A percentile compares a stretch with the other conserved stretches of the same genome.
These are phyloP conservation scores for Meleagris gallopavo DNA, from an alignment of 2,113 vertebrate genomes.

Conservation along the genomic window DNA sequence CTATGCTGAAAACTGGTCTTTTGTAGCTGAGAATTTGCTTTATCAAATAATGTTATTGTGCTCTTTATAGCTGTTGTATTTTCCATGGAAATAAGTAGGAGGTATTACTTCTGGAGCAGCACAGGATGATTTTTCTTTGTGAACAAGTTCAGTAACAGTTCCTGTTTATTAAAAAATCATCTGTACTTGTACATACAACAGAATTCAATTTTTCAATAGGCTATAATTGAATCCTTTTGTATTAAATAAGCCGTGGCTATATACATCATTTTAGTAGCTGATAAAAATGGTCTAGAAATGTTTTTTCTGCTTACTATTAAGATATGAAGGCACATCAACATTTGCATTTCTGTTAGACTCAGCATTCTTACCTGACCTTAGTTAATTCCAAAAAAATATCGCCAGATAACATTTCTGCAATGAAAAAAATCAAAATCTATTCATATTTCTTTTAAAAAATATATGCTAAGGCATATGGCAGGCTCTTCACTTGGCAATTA, in stretches of 20 bases:
- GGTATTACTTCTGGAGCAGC: neutral
- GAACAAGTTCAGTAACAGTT: neutral
- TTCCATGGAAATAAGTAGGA: neutral
- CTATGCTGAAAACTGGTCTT: too few species aligned
- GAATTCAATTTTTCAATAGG: constrained; percentile 6
- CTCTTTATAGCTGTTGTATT: too few species aligned
- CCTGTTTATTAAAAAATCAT: constrained; percentile 34
- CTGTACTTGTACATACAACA: neutral
- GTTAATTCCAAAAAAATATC: neutral
- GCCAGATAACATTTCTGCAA: neutral
- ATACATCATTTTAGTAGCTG: constrained; percentile 25
- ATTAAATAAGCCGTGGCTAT: neutral
- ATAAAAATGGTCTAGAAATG: constrained; percentile 19
- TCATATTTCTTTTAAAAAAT: neutral
- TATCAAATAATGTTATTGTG: too few species aligned
- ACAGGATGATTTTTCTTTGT: too few species aligned
- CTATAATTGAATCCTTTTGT: constrained; percentile 23
- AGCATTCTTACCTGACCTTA: neutral
- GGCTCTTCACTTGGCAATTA: neutral
- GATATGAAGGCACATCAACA: neutral
- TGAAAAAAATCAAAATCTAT: neutral
- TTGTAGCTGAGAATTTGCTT: too few species aligned
- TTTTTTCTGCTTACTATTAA: constrained; percentile 28
- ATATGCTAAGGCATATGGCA: fast-evolving
- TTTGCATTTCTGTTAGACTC: constrained; percentile 22